Base-by-base conservation (phyloP, 2,113 vertebrate species). In the Cyprinodon variegatus region DNA sequence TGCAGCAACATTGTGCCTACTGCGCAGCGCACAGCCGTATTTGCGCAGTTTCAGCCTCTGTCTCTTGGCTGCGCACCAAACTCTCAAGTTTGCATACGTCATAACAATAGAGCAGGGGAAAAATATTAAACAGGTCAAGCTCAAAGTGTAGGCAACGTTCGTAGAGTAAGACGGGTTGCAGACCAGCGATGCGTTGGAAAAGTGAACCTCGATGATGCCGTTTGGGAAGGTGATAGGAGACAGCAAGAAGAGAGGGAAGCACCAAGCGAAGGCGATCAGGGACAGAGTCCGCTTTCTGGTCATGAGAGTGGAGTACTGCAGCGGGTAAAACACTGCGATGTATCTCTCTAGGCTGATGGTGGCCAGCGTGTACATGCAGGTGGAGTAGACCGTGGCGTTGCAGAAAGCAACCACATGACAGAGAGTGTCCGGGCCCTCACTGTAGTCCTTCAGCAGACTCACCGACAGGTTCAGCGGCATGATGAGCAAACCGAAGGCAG, bases 391-490 rank as follows among this genome's bases (percentile, higher is more conserved):
- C 38, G 93, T 92, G 67, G 94, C 89, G 62, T 95, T 95, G 68
- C 94, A 82, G 66, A 95, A 95, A 69, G 94, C 95, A 78, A 95
- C 96, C 0, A 91, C 63, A 8, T 96, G 96, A 81, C 96, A 96
- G 6, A 95, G 90, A 3, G 88, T 60, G 53, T 92, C 93, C 29
- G 94, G 91, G 13, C 88, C 94, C 7, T 76, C 83, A 9, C 82
- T 90, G 86, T 93, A 93, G 60, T 94, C 93, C 86, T 91, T 91
- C 4, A 92, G 40, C 70, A 96, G 79, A 81, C 95, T 94, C 65
- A 94, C 95, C 84, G 92, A 94, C 4, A 96, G 84, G 72, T 96
- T 96, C 72, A 96, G 71, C 11, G 96, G 96, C 91, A 96, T 96
- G 64, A 96, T 91, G n/a, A 96, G 80, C 70, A 96, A 82, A 0